Evolutionary conservation across 2,888 invertebrate genomes (phyloP), one percentile per base, ranked within the genome.

Genomic region (Drosophila ezoana): DNA sequence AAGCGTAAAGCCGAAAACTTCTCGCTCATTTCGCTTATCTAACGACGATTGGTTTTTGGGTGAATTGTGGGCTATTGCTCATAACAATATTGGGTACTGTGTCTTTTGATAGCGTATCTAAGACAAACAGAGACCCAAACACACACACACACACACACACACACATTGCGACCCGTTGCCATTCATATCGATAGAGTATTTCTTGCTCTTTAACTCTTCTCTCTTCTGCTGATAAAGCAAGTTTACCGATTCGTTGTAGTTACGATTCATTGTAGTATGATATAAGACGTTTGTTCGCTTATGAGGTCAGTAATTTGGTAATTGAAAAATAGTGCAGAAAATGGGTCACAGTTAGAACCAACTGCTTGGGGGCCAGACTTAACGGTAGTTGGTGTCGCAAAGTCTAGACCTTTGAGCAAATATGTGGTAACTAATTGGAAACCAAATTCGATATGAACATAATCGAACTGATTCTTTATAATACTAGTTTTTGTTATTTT

Each of bases 271-370:
- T 35, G 38, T 45, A 28, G 45, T 53, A 53, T 54, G 54, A 40
- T 58, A 72, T 68, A 68, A 68, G 71, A 51, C 44, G 65, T 56
- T 78, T 76, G 65, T 81, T 64, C 51, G 52, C 68, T 75, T 82
- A 79, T 85, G 81, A 64, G 85, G 85, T 83, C 79, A 81, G 83
- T 75, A 62, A 79, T 83, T 82, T 82, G 84, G 80, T 82, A 84
- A 82, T 82, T 84, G 84, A 80, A 72, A 79, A 40, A 72, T 59
- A 52, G 51, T 60, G 47, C 45, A 18, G n/a, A 14, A 79, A 79
- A 61, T 81, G 69, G 81, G 81, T 76, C 81, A 73, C 43, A 56
- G 16, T 58, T 53, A 52, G 51, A 20, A 59, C 10, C 28, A 41
- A 45, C 35, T 35, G 37, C 40, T 45, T 41, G 44, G 20, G 32